phyloP scores from a whole-genome alignment of 30 jellyfish, hydroid and myxozoan species.

The Mastigias papua region DNA sequence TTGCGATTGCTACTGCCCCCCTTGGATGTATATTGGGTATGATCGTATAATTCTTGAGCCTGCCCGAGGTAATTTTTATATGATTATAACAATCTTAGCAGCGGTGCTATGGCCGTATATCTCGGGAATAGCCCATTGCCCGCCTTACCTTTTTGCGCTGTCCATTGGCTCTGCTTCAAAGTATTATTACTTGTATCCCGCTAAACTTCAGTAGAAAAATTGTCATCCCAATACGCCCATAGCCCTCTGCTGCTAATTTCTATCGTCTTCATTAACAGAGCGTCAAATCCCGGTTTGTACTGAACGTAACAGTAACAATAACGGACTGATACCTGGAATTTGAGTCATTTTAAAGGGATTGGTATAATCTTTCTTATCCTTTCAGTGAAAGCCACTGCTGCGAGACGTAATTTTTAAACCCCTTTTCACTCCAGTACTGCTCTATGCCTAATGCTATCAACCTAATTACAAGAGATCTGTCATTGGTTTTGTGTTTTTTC shows the following conservation, averaged over 20 bases:
- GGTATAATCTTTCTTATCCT: no score
- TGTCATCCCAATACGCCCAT: background rate
- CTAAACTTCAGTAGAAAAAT: background rate
- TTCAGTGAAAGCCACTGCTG: no score
- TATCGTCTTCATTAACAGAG: background rate
- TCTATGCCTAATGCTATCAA: no score
- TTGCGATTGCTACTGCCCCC: conserved; percentile 90
- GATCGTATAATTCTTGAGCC: conserved; percentile 83
- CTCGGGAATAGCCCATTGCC: background rate
- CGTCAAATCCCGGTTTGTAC: background rate
- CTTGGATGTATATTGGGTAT: conserved; percentile 92
- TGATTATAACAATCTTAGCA: background rate
- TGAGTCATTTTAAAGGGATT: no score
- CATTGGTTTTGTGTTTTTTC: no score
- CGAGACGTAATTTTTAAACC: no score
- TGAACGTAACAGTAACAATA: background rate
- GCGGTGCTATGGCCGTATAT: background rate
- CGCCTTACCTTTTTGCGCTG: no score
- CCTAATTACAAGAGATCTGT: no score
- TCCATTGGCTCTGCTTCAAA: no score
- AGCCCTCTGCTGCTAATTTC: conserved; percentile 10
- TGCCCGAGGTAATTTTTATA: conserved; percentile 83
- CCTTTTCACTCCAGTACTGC: no score
- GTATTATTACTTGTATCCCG: background rate
- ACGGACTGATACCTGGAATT: no score